These are phyloP conservation scores for Benthosema pterotum DNA, from an alignment of 2,797 vertebrate genomes.

Conservation along the genomic window DNA sequence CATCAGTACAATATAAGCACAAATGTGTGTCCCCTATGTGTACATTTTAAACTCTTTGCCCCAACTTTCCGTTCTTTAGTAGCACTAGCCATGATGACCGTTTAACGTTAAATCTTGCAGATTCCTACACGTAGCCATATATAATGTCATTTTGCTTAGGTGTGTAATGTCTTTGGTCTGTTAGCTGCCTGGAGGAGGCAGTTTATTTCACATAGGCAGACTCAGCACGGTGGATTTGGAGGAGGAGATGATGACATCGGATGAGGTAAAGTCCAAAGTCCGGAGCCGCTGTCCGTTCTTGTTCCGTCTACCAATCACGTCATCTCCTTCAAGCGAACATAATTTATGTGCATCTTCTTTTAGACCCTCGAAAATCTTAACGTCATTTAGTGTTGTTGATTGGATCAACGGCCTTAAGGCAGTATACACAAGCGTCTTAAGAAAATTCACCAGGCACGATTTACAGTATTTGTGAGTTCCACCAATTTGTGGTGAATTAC, in stretches of 20 bases:
- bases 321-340: constrained; percentile 19
- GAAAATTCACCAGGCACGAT: too few species aligned
- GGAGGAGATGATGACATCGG: constrained; percentile 80
- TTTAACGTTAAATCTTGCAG: constrained; percentile 13
- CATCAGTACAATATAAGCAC: background rate
- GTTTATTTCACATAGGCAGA: constrained; percentile 86
- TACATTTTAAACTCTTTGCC: background rate
- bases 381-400: constrained; percentile 1
- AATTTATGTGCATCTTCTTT: too few species aligned
- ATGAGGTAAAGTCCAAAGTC: constrained; percentile 77
- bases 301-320: constrained; percentile 40
- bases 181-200: constrained; percentile 71
- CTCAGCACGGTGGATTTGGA: constrained; percentile 93
- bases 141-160: constrained; percentile 41
- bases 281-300: constrained; percentile 30
- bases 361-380: background rate
- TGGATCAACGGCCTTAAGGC: too few species aligned
- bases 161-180: constrained; percentile 59
- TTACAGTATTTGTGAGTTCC: too few species aligned
- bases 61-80: background rate
- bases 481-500: too few species aligned
- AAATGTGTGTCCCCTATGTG: background rate
- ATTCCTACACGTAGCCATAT: constrained; percentile 19
- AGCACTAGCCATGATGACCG: background rate
- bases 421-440: too few species aligned